Evolutionary conservation across 2,888 invertebrate species (phyloP).

Genomic region (Rhopalosiphum nymphaeae): DNA sequence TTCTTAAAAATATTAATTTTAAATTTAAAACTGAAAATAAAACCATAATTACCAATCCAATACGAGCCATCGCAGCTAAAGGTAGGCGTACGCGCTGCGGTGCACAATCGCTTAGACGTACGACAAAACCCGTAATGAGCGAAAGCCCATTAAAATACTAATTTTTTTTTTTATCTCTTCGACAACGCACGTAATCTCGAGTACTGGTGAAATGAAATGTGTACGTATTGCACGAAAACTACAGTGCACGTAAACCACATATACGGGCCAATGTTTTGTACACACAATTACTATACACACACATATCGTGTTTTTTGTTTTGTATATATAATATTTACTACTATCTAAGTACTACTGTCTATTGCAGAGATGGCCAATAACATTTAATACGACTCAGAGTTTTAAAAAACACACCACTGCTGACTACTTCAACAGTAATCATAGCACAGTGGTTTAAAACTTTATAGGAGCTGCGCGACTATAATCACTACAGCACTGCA

Average conservation of each 20-base stretch:
- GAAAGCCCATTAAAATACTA: constrained; percentile 49
- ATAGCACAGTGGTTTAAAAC: not conserved
- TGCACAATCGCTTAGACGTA: constrained; percentile 23
- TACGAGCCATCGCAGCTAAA: constrained; percentile 41
- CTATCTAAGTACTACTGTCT: not conserved
- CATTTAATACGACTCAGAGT: not conserved
- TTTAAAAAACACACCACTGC: constrained; percentile 12
- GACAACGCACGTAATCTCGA: constrained; percentile 45
- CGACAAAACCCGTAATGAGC: constrained; percentile 45
- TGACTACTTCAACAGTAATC: not conserved
- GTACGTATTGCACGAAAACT: not conserved
- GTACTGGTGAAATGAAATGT: constrained; percentile 15
- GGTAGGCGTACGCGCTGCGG: not conserved
- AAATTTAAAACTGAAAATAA: not conserved
- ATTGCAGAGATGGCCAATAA: constrained; percentile 26
- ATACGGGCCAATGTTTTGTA: constrained; percentile 36
- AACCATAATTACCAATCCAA: constrained; percentile 41
- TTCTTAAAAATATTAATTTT: not conserved
- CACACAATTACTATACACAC: not conserved
- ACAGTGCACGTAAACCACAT: not conserved
- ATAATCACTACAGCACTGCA: not conserved
- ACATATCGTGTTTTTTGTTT: constrained; percentile 50
- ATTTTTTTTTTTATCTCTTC: constrained; percentile 37
- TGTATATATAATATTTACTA: constrained; percentile 39
- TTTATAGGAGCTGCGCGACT: not conserved